Evolutionary conservation across 2,797 vertebrate genomes (phyloP).

Genomic region (Saxicola maurus): DNA sequence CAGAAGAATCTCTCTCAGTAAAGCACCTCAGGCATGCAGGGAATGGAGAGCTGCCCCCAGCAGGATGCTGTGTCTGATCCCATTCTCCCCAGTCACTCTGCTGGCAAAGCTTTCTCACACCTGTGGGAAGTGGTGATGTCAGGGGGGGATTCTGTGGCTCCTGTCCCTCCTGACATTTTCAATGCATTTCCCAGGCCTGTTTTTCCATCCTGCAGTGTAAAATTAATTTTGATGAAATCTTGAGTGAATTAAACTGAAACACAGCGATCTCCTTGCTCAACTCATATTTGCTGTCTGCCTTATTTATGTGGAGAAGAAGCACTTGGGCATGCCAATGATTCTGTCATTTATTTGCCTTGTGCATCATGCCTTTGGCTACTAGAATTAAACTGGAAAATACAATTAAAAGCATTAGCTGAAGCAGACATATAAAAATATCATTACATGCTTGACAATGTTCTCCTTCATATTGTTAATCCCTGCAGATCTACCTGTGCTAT

Average conservation of each 20-base stretch:
- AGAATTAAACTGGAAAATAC: slow-evolving; percentile 55
- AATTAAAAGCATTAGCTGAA: slow-evolving; percentile 54
- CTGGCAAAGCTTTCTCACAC: background rate
- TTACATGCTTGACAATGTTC: slow-evolving; percentile 48
- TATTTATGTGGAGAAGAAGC: slow-evolving; percentile 29
- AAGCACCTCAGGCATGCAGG: background rate
- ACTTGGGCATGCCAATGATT: slow-evolving; percentile 34
- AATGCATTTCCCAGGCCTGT: background rate
- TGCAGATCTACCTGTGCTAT: slow-evolving; percentile 35
- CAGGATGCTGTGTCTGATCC: background rate
- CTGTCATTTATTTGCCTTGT: slow-evolving; percentile 37
- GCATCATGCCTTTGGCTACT: slow-evolving; percentile 53
- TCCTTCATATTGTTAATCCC: slow-evolving; percentile 25
- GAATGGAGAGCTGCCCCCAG: background rate
- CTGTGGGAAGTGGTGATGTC: background rate
- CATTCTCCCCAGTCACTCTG: background rate
- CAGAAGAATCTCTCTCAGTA: background rate
- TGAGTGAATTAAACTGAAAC: slow-evolving; percentile 27
- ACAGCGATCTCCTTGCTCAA: background rate
- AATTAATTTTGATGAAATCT: slow-evolving; percentile 33
- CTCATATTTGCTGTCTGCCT: slow-evolving; percentile 32
- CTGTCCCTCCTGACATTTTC: background rate
- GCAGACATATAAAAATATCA: slow-evolving; percentile 43
- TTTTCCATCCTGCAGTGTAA: background rate
- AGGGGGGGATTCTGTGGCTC: background rate